Evolutionary conservation across 2,888 invertebrate genomes (phyloP).

Genomic region (Acanthococcus lagerstroemiae): DNA sequence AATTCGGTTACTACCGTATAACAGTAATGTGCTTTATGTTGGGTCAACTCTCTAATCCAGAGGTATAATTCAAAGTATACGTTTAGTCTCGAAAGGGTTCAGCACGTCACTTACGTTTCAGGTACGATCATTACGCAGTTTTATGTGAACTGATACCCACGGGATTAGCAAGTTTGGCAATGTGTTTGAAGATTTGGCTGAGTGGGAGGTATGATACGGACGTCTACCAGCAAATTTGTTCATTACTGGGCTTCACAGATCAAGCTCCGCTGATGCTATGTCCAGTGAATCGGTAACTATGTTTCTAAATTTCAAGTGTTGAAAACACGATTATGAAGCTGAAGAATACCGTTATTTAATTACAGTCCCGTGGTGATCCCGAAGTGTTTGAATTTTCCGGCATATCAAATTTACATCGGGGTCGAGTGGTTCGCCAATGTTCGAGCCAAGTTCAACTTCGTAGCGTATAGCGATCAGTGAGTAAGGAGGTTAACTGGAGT

Average conservation of each 20-base stretch:
- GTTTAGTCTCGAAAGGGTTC: too few species aligned
- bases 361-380: constrained; percentile 44
- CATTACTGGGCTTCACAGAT: constrained; percentile 39
- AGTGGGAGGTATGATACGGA: constrained; percentile 44
- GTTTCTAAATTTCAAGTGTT: background rate
- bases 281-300: constrained; percentile 4
- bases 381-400: constrained; percentile 43
- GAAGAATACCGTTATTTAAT: constrained; percentile 18
- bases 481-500: constrained; percentile 38
- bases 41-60: too few species aligned
- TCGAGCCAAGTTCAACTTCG: constrained; percentile 45
- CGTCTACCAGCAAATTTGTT: constrained; percentile 43
- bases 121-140: constrained; percentile 64
- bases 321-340: background rate
- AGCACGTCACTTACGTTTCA: constrained; percentile 41
- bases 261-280: constrained; percentile 37
- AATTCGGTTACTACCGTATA: too few species aligned
- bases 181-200: constrained; percentile 51
- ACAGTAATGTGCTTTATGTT: too few species aligned
- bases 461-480: constrained; percentile 49
- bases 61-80: too few species aligned
- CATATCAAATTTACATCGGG: constrained; percentile 44
- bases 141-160: constrained; percentile 58
- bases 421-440: constrained; percentile 48
- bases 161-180: constrained; percentile 52